A percentile compares a stretch with the other conserved stretches of the same genome.
phyloP scores from a whole-genome alignment of 2,113 vertebrate species.

The Chascanopsetta lugubris region DNA sequence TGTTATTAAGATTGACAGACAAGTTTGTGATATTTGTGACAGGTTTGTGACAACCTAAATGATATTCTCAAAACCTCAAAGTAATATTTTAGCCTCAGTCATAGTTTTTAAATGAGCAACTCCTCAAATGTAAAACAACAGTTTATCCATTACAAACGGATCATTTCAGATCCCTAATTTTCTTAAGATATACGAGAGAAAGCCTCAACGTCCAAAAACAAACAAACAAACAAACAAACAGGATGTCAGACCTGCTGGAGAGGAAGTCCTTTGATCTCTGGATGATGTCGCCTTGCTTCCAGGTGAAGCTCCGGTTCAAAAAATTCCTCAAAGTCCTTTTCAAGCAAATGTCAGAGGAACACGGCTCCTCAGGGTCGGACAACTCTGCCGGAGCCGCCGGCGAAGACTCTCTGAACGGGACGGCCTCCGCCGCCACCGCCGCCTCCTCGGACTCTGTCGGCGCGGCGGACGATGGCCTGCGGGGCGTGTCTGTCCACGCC shows the following conservation, averaged over 20 bases:
- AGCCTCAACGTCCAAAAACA: not conserved
- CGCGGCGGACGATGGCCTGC: conserved; percentile 45
- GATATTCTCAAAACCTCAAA: not conserved
- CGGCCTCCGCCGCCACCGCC: not conserved
- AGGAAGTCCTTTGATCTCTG: not conserved
- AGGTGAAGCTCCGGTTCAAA: conserved; percentile 89
- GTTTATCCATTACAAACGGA: too few relatives aligned
- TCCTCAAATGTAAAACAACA: too few relatives aligned
- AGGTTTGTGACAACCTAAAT: too few relatives aligned
- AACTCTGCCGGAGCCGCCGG: conserved; percentile 6
- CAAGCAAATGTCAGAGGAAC: conserved; percentile 76
- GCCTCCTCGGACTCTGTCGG: conserved; percentile 34
- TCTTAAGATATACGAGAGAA: not conserved
- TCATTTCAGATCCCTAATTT: not conserved
- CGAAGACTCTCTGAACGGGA: conserved; percentile 5
- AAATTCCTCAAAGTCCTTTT: conserved; percentile 90
- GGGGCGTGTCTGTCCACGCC: conserved; percentile 73
- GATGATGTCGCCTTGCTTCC: conserved; percentile 37
- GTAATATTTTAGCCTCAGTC: too few relatives aligned
- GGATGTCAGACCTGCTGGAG: not conserved
- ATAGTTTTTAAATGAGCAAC: too few relatives aligned
- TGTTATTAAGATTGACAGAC: not conserved
- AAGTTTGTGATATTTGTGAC: not conserved
- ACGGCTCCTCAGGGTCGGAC: conserved; percentile 39
- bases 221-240: not conserved